These are phyloP conservation scores for Orthosia cruda DNA, from an alignment of 2,888 invertebrate genomes.

Conservation along the genomic window DNA sequence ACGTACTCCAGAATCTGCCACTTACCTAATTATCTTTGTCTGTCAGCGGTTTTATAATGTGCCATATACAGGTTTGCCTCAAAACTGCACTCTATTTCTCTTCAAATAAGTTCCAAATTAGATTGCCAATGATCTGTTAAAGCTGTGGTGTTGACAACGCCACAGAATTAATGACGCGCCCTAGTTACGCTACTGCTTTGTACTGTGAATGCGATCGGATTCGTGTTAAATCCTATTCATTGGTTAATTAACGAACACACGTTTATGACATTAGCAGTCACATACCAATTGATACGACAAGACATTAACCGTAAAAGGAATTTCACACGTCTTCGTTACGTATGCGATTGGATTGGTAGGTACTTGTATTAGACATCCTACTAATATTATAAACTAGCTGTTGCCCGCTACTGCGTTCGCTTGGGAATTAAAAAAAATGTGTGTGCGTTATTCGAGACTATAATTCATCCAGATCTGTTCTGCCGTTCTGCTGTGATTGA, in stretches of 20 bases:
- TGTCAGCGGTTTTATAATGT: background rate
- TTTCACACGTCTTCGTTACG: constrained; percentile 41
- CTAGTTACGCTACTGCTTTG: constrained; percentile 12
- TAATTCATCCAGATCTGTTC: too few relatives aligned
- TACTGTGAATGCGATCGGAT: constrained; percentile 26
- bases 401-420: too few relatives aligned
- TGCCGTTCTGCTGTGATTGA: too few relatives aligned
- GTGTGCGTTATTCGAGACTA: too few relatives aligned
- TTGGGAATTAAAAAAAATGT: too few relatives aligned
- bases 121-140: background rate
- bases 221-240: constrained; percentile 44
- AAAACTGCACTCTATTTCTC: background rate
- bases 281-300: constrained; percentile 24
- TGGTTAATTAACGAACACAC: constrained; percentile 34
- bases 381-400: background rate
- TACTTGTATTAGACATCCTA: background rate
- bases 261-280: constrained; percentile 45
- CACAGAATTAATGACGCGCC: constrained; percentile 6
- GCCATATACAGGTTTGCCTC: background rate
- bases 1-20: background rate
- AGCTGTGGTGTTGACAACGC: background rate
- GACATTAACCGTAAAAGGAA: constrained; percentile 22
- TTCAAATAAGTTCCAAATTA: background rate
- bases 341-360: too few relatives aligned
- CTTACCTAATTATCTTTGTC: background rate